Evolutionary conservation across 53 echinoderm and acorn worm species (phyloP).

Genomic region (Mesocentrotus franciscanus): DNA sequence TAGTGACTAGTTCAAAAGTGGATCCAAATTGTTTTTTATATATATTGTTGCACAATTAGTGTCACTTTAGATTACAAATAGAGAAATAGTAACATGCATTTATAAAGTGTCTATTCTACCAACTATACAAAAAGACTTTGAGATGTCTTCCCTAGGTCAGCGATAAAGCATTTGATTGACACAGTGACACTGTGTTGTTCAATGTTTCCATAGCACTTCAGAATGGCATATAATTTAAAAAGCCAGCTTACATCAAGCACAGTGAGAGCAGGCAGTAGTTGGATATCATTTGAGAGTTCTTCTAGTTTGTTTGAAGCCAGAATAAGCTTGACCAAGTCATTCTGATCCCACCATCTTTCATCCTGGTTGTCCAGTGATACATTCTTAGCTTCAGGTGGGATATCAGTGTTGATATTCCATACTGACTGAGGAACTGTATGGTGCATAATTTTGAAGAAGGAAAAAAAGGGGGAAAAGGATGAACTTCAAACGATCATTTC

Average conservation of each 20-base stretch:
- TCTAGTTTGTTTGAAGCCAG: slow-evolving; percentile 90
- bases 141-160: too few species aligned
- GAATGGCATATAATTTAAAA: background rate
- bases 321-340: slow-evolving; percentile 90
- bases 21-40: too few species aligned
- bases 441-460: background rate
- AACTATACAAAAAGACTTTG: too few species aligned
- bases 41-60: too few species aligned
- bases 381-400: slow-evolving; percentile 82
- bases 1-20: too few species aligned
- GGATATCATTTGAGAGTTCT: slow-evolving; percentile 80
- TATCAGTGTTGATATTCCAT: slow-evolving; percentile 94
- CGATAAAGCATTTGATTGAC: too few species aligned
- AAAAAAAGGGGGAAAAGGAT: background rate
- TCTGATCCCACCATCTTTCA: slow-evolving; percentile 95
- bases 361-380: slow-evolving; percentile 83
- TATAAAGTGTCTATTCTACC: too few species aligned
- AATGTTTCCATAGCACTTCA: too few species aligned
- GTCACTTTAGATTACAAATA: too few species aligned
- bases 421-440: slow-evolving; percentile 88
- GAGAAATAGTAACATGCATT: too few species aligned
- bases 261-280: slow-evolving; percentile 80
- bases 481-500: too few species aligned
- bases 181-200: too few species aligned
- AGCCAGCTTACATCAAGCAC: slow-evolving; percentile 84